Evolutionary conservation across 2,113 vertebrate species (phyloP).

Genomic region (Apaloderma vittatum): DNA sequence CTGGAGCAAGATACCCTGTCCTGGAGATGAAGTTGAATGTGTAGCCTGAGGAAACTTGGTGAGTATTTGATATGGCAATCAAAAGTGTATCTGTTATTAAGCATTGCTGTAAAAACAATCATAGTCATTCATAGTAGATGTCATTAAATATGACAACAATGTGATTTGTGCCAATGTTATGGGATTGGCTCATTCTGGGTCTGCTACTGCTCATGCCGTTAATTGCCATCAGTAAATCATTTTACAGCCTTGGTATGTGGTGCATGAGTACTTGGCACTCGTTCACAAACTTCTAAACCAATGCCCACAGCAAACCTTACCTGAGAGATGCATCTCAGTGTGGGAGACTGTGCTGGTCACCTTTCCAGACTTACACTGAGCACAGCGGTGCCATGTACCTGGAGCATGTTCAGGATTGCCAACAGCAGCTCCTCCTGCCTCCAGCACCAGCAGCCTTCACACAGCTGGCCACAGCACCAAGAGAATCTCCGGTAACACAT

Average conservation of each 20-base stretch:
- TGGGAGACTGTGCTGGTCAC: neutral
- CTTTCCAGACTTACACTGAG: neutral
- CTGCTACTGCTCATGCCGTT: neutral
- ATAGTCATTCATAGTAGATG: neutral
- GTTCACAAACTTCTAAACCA: neutral
- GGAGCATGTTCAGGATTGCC: accelerated
- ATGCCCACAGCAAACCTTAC: neutral
- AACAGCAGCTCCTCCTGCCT: neutral
- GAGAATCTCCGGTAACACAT: neutral
- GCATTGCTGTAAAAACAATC: neutral
- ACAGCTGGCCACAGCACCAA: neutral
- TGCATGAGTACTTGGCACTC: neutral
- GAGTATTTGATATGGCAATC: neutral
- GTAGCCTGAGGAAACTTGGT: neutral
- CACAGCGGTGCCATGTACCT: neutral
- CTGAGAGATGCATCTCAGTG: accelerated
- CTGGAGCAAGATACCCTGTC: neutral
- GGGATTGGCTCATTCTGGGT: neutral
- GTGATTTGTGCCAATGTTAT: neutral
- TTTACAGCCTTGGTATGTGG: neutral
- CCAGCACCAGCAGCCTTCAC: neutral
- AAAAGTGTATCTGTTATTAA: neutral
- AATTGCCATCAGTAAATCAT: neutral
- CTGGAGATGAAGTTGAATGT: neutral
- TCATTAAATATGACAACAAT: neutral